A percentile compares a stretch with the other conserved stretches of the same genome.
Evolutionary conservation across 2,113 vertebrate species (phyloP).

Genomic region (Mormyrus iriodes): DNA sequence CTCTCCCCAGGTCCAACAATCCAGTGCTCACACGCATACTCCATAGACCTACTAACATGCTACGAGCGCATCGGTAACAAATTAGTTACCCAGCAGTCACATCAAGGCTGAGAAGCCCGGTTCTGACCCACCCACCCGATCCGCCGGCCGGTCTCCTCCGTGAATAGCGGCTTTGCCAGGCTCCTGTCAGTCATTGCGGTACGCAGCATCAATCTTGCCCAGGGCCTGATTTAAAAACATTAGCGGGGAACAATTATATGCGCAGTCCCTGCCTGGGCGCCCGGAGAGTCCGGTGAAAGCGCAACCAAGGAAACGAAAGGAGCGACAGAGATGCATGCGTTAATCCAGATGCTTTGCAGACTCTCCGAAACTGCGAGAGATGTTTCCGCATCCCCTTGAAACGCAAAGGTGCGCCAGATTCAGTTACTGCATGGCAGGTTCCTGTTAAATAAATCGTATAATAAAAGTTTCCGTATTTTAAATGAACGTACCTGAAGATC

Average conservation of each 20-base stretch:
- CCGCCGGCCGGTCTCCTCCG: background rate
- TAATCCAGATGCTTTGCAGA: background rate
- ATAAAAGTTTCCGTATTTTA: background rate
- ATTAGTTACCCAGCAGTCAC: background rate
- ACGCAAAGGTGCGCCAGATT: background rate
- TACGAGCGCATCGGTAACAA: background rate
- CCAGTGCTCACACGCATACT: background rate
- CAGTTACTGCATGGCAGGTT: background rate
- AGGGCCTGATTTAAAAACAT: slow-evolving; percentile 4
- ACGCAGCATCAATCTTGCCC: background rate
- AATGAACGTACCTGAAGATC: background rate
- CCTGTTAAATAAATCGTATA: background rate
- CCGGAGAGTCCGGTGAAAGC: background rate
- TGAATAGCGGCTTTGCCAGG: background rate
- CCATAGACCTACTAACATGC: background rate
- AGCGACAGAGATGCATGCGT: background rate
- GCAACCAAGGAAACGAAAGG: background rate
- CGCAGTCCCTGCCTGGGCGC: background rate
- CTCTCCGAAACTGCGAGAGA: background rate
- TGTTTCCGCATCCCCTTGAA: background rate
- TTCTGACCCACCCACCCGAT: background rate
- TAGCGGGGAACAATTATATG: background rate
- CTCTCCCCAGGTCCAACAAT: background rate
- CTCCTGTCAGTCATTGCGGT: background rate
- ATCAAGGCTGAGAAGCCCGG: background rate